A percentile compares a stretch with the other conserved stretches of the same genome.
Evolutionary conservation across 2,113 vertebrate species (phyloP).

Genomic region (Arenaria interpres): DNA sequence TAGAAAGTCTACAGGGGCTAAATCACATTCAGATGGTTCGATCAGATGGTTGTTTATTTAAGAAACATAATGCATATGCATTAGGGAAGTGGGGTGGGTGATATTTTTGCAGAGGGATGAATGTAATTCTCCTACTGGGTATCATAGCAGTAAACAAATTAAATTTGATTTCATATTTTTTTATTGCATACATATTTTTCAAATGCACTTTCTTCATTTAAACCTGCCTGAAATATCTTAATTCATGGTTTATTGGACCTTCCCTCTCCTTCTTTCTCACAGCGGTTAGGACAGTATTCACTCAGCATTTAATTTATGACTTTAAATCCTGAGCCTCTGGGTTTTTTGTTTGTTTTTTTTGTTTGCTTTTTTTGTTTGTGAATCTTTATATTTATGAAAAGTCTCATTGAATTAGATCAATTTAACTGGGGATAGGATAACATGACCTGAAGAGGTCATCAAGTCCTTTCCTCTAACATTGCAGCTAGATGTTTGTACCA

Average conservation of each 20-base stretch:
- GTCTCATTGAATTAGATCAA: neutral
- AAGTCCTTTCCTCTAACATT: neutral
- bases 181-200: neutral
- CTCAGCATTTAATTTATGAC: neutral
- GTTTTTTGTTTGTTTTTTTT: neutral
- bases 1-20: slow-evolving; percentile 15
- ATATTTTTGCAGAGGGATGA: slow-evolving; percentile 15
- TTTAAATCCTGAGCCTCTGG: neutral
- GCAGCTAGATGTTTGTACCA: neutral
- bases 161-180: neutral
- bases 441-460: neutral
- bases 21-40: slow-evolving; percentile 56
- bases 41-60: slow-evolving; percentile 67
- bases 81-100: neutral
- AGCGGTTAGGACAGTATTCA: neutral
- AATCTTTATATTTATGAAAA: neutral
- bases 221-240: neutral
- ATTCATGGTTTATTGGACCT: neutral
- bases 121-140: slow-evolving; percentile 34
- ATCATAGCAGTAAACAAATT: slow-evolving; percentile 30
- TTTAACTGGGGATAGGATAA: neutral
- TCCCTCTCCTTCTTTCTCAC: neutral
- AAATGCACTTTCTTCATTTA: neutral
- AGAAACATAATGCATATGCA: slow-evolving; percentile 61
- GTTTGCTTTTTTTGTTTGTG: neutral